Base-by-base conservation (phyloP, 2,113 vertebrate genomes). In the Amblyopsis rosae region DNA sequence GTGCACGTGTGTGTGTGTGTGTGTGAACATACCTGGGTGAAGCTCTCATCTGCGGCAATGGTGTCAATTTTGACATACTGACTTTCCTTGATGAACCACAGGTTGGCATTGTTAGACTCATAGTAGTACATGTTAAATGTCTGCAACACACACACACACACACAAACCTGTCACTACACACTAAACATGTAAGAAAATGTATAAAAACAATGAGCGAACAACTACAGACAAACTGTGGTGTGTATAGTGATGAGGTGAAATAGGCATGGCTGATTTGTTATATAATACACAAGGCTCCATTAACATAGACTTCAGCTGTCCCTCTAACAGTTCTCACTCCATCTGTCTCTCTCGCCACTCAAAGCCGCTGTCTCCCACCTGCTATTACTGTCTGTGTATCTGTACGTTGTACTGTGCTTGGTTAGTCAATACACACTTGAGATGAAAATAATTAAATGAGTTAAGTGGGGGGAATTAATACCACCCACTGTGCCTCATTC, bases 61-160 rank as follows among this genome's bases (percentile, higher is more conserved):
- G 94, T 95, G 66, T 94, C 93, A 15, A 94, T 94, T 83, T 95
- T 95, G 62, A 92, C 81, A 10, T 94, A 95, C 72, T 94, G 93
- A 69, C 91, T 94, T 69, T 94, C 94, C 69, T 93, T 93, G 73
- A 94, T 93, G 61, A 92, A 93, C 91, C 92, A 93, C 81, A 94
- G 59, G 83, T 93, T 93, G 75, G 86, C 84, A 51, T 92, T 93
- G 86, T 94, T 93, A 62, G 94, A 94, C 76, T 95, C 93, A 3
- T 91, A 92, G 84, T 94, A 95, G 89, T 91, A 94, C 92, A 95
- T 94, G 88, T 95, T 95, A 80, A 95, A 95, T 6, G 94, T 95
- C 90, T 91, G 80, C 55, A 79, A 81, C 69, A 75, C 62, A 82
- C 76, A 79, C 9, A 17, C 55, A 73, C 53, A 57, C 63, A 53